Conservation (phyloP, 2,797 vertebrate species). For the Morelia viridis region DNA sequence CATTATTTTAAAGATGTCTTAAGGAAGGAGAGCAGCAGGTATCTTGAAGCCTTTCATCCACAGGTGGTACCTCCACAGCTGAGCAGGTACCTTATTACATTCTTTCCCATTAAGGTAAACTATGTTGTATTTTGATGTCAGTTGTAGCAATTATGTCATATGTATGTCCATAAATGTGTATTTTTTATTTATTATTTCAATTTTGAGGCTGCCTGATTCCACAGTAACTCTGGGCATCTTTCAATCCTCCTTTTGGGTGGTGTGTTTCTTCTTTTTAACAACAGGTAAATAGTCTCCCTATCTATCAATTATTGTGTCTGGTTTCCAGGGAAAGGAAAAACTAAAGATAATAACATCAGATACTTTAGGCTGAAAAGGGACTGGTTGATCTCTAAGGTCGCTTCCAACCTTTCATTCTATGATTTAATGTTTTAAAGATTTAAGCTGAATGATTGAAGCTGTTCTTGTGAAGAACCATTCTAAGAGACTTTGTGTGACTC, state of each 20-base stretch:
- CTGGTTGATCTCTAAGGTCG: neutral
- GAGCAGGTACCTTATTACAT: neutral
- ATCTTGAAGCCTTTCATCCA: neutral
- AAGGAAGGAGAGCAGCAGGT: neutral
- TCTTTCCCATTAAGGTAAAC: neutral
- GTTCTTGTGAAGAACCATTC: neutral
- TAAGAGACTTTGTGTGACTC: neutral
- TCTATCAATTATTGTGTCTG: neutral
- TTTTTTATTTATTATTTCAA: neutral
- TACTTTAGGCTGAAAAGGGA: neutral
- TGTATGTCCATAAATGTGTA: neutral
- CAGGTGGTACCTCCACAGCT: neutral
- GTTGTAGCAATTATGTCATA: neutral
- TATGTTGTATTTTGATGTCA: neutral
- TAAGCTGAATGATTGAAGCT: rapidly evolving
- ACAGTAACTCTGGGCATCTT: neutral
- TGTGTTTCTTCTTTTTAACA: neutral
- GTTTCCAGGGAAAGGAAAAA: neutral
- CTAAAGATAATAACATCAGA: neutral
- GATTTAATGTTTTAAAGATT: neutral
- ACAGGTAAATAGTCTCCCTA: too few relatives aligned
- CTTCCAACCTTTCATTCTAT: neutral
- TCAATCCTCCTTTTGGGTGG: neutral
- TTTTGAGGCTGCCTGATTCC: neutral
- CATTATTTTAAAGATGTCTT: neutral